Percentiles rank a stretch among this genome's conserved stretches.
Evolutionary conservation across 2,113 vertebrate species (phyloP).

Genomic region (Circaetus cinerascens): DNA sequence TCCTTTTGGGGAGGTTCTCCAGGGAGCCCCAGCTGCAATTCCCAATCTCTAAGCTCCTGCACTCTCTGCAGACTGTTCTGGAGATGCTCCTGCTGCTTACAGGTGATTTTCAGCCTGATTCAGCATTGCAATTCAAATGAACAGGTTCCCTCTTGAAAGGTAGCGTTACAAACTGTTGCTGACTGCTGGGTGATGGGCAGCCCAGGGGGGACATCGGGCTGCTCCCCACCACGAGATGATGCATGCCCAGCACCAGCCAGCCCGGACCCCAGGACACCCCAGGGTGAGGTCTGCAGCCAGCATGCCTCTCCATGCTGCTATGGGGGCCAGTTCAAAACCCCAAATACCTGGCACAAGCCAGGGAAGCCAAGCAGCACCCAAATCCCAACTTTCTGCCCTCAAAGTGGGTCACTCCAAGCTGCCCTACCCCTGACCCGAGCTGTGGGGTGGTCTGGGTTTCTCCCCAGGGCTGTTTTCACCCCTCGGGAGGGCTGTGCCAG

Average conservation of each 20-base stretch:
- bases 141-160: rapidly evolving
- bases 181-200: neutral
- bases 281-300: neutral
- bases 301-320: neutral
- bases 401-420: neutral
- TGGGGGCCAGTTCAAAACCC: neutral
- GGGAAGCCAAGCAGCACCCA: neutral
- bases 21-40: neutral
- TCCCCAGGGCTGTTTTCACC: neutral
- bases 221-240: rapidly evolving
- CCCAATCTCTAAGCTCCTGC: neutral
- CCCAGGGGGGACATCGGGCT: rapidly evolving
- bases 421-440: neutral
- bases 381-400: neutral
- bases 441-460: neutral
- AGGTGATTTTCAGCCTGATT: neutral
- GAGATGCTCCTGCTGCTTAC: neutral
- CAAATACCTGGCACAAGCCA: neutral
- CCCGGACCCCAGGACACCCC: neutral
- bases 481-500: neutral
- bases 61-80: neutral
- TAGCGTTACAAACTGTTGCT: neutral
- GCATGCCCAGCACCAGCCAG: neutral
- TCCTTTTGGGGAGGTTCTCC: neutral
- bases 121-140: neutral